Base-by-base conservation (phyloP, 1,140 invertebrate genomes). In the Plectus sambesii region DNA sequence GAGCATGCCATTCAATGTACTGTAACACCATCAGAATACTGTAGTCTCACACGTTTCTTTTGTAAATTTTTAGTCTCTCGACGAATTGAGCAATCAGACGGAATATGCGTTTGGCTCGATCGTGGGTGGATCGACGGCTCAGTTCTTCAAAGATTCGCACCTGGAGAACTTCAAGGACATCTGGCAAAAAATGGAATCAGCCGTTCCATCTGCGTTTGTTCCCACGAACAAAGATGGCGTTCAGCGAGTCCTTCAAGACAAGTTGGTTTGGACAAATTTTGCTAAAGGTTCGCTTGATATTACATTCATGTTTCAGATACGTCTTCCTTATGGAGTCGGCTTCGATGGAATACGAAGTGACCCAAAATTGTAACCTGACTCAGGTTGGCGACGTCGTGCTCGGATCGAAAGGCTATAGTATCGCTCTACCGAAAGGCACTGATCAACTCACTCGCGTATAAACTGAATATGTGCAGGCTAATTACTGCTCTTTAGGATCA, bases 1-100 rank as follows among this genome's bases (percentile, higher is more conserved):
- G 87, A 89, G 89, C 47, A 86, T 88, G 8, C 90, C 92, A 0
- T 96, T 97, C 46, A 87, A 96, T 0, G 83, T 85, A 49, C n/a
- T n/a, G n/a, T n/a, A n/a, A n/a, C n/a, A n/a, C n/a, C n/a, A n/a
- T n/a, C n/a, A n/a, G n/a, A 88, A 93, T 75, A 86, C 80, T 2
- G 84, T 84, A 49, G 90, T 93, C 54, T 77, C 82, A 12, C 93
- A 93, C 66, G 88, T 88, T 85, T 0, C 85, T 0, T 93, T 94
- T 71, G 93, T 93, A 27, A 2, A 41, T 17, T 47, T 59, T 49
- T 33, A 59, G 58, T 55, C 51, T 30, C 58, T 59, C 20, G 58
- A 59, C 48, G 58, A 59, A 27, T 39, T 59, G 1, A 56, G 55
- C 33, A 59, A 59, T 25, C 58, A 59, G 25, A 55, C 73, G 78